Base-by-base conservation (phyloP, 2,888 invertebrate genomes). In the Tridacna gigas region DNA sequence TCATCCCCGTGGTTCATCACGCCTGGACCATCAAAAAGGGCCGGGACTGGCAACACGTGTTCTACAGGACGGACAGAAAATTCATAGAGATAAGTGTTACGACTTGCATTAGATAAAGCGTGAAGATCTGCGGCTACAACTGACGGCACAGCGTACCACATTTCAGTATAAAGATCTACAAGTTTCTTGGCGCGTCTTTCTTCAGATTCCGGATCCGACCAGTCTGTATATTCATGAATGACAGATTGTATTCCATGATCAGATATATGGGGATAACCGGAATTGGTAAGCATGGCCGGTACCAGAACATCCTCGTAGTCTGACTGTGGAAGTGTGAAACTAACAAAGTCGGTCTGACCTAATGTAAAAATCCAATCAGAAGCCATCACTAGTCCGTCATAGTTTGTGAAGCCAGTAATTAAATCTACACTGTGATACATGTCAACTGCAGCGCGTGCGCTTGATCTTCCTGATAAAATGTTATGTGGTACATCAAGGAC, bases 401-500 rank as follows among this genome's bases (percentile, higher is more conserved):
- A 20, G 37, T 37, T 77, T 25, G 37, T 77, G 47, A n/a, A 67
- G 0, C 77, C 77, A 26, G 56, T 69, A 13, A 69, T 51, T 11
- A 77, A 22, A 45, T 77, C 77, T 12, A 77, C 37, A 47, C 77
- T 77, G 51, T 60, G 67, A 28, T 69, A 77, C 67, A 69, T 77
- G n/a, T 77, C 77, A 7, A 56, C 7, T 47, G 77, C 67, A 25
- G 48, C 56, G 13, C 9, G 13, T 15, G 69, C 28, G 12, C 3
- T 26, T 25, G 77, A 28, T 11, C 20, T 12, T 20, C 77, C 77
- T 47, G 25, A 25, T 5, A 67, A 1, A 7, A 69, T 11, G 15
- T 28, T 48, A 11, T 48, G 22, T 0, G 77, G 56, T 12, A 9
- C 12, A 56, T 77, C 77, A 0, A 67, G 56, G 12, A 77, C 25